These are phyloP conservation scores for Mizuhopecten yessoensis DNA, from an alignment of 1,140 invertebrate species.

Conservation along the genomic window DNA sequence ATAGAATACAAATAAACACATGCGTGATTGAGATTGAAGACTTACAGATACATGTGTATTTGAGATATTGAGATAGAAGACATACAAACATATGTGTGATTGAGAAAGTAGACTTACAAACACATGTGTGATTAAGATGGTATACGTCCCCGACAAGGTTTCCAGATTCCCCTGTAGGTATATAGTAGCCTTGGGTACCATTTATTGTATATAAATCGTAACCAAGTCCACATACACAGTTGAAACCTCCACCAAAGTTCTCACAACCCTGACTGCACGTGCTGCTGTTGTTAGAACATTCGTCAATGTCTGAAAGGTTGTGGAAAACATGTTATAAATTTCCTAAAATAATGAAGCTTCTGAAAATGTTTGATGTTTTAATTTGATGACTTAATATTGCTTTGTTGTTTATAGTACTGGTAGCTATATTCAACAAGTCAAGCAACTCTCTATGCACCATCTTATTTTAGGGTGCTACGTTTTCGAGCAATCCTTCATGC, in stretches of 20 bases:
- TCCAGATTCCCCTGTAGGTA: conserved; percentile 29
- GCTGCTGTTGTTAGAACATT: neutral
- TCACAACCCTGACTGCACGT: neutral
- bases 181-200: conserved; percentile 18
- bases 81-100: too few relatives aligned
- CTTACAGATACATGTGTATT: conserved; percentile 47
- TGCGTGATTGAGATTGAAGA: neutral
- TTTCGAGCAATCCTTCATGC: too few relatives aligned
- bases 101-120: conserved; percentile 20
- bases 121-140: conserved; percentile 44
- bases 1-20: too few relatives aligned
- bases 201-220: neutral
- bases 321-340: neutral
- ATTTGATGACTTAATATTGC: too few relatives aligned
- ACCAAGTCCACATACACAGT: neutral
- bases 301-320: conserved; percentile 24
- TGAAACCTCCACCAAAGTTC: neutral
- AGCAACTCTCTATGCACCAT: too few relatives aligned
- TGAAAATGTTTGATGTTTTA: too few relatives aligned
- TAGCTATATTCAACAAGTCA: too few relatives aligned
- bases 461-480: too few relatives aligned
- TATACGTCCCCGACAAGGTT: neutral
- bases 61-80: neutral
- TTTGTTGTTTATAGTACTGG: too few relatives aligned
- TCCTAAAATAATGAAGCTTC: too few relatives aligned